Base-by-base conservation (phyloP, 92 coral and sea anemone genomes). In the Paragorgia papillata region DNA sequence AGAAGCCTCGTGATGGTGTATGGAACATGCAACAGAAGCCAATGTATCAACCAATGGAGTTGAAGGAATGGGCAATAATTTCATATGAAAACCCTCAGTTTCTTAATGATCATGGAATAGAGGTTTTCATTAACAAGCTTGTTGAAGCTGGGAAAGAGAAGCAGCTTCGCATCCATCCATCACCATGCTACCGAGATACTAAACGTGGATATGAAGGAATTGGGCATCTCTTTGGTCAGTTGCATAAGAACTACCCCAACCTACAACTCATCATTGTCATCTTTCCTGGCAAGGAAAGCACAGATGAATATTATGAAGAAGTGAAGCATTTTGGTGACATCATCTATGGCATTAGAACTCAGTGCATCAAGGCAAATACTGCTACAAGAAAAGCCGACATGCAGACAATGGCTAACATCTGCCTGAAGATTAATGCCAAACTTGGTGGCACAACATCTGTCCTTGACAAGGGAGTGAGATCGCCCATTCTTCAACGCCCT, bases 391-490 rank as follows among this genome's bases (percentile, higher is more conserved):
- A 74, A 75, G 61, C 79, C 7, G 67, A 85, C 30, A 21, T 80
- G 26, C 96, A 90, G 76, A 90, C 96, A 5, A 62, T 93, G 34
- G 91, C 93, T 21, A 93, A 93, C 82, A 75, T 93, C 35, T 93
- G 97, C 53, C 90, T 93, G 20, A 93, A 93, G 85, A 93, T 93
- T 34, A 93, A 93, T 29, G 97, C 97, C 28, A 93, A 93, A 80
- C 88, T 93, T 19, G 97, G 97, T 48, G 97, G 97, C 15, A 80
- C 91, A 26, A 90, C 89, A 80, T 88, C 82, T 46, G 82, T 93
- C 9, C 34, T 93, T 19, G 88, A 92, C 13, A 90, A 90, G 54
- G 97, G 91, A 14, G 73, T 93, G 66, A 84, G 92, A 39, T 91
- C 94, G 0, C 96, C 96, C 2, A 81, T 92, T 49, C 88, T 92